phyloP scores from a whole-genome alignment of 2,888 invertebrate species.

The Ceramica pisi region DNA sequence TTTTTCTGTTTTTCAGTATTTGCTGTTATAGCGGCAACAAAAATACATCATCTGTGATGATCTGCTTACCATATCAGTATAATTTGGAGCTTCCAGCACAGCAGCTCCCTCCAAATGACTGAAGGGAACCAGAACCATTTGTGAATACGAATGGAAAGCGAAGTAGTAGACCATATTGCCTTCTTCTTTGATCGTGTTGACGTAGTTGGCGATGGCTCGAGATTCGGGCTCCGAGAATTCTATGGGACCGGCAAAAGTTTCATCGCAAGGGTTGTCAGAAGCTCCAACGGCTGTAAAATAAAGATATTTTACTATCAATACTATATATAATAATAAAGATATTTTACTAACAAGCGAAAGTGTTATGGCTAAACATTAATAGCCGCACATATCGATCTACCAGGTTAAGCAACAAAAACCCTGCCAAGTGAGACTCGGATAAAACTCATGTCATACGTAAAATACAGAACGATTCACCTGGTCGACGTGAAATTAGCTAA shows the following conservation, averaged over 20 bases:
- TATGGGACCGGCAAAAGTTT: conserved; percentile 88
- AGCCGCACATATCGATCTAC: too few relatives aligned
- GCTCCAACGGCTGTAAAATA: conserved; percentile 80
- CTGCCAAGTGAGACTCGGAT: too few relatives aligned
- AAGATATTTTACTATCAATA: not conserved
- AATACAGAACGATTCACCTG: too few relatives aligned
- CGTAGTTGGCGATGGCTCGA: conserved; percentile 81
- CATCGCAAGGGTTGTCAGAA: conserved; percentile 85
- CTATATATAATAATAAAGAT: too few relatives aligned
- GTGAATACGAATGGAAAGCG: conserved; percentile 91
- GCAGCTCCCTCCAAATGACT: conserved; percentile 77
- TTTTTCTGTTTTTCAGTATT: too few relatives aligned
- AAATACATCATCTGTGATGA: too few relatives aligned
- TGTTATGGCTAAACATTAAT: too few relatives aligned
- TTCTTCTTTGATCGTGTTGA: conserved; percentile 69
- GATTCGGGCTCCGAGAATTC: conserved; percentile 91
- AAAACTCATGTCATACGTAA: too few relatives aligned
- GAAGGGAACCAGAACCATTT: conserved; percentile 88
- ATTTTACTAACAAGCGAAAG: too few relatives aligned
- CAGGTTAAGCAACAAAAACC: too few relatives aligned
- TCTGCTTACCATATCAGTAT: conserved; percentile 82
- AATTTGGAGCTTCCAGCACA: conserved; percentile 77
- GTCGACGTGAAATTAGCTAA: too few relatives aligned
- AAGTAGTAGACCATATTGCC: conserved; percentile 86
- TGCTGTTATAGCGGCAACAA: too few relatives aligned